Evolutionary conservation across 2,888 invertebrate genomes (phyloP).

Genomic region (Halictus quadricinctus): DNA sequence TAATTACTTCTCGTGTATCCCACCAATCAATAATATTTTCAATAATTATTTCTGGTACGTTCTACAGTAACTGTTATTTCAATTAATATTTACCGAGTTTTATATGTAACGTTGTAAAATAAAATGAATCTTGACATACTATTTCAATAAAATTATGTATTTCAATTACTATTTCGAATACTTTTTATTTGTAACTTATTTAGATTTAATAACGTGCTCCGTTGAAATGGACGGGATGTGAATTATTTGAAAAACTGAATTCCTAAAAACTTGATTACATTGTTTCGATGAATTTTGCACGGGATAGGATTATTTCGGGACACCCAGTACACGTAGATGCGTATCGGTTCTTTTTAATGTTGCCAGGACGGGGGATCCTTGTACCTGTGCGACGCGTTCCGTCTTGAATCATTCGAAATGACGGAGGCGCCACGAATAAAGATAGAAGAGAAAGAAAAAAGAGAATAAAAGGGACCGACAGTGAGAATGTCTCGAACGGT

Average conservation of each 20-base stretch:
- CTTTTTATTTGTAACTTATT: no score
- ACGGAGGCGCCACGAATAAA: slow-evolving; percentile 55
- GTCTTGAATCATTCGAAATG: slow-evolving; percentile 49
- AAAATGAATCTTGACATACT: no score
- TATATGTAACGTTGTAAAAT: no score
- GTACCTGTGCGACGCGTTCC: slow-evolving; percentile 55
- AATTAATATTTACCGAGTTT: no score
- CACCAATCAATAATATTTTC: no score
- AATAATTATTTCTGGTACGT: no score
- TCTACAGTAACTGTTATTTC: no score
- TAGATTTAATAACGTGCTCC: no score
- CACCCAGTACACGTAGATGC: slow-evolving; percentile 9
- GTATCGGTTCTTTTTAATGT: slow-evolving; percentile 37
- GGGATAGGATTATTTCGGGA: background rate
- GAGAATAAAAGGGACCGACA: slow-evolving; percentile 55
- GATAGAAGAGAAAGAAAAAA: slow-evolving; percentile 36
- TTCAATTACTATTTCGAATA: no score
- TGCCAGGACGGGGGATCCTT: slow-evolving; percentile 28
- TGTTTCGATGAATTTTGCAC: background rate
- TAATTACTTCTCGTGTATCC: no score
- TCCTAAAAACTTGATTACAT: background rate
- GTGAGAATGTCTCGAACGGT: slow-evolving; percentile 51
- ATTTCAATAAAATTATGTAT: no score
- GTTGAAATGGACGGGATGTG: background rate
- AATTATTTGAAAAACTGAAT: background rate